Conservation (phyloP, 1,140 invertebrate species). For the Zaprionus nigranus region DNA sequence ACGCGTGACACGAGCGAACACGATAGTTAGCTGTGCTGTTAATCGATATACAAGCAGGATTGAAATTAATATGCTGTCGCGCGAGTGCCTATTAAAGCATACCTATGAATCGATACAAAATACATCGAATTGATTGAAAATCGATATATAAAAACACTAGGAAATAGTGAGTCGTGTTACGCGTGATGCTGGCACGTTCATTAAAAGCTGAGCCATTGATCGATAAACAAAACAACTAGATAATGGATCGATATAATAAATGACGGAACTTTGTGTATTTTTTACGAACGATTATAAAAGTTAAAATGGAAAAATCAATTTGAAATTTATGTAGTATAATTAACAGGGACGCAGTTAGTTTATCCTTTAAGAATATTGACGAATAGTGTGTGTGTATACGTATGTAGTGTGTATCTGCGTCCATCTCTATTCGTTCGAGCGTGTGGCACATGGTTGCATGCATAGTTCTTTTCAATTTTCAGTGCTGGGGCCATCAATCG, state of each 20-base stretch:
- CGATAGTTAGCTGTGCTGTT: background rate
- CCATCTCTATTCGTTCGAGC: background rate
- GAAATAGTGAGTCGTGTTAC: background rate
- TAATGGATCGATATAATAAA: background rate
- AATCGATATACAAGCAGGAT: background rate
- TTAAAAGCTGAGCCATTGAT: background rate
- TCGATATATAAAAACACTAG: background rate
- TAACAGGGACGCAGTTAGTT: no score
- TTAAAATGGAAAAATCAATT: no score
- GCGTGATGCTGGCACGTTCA: no score
- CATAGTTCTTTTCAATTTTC: constrained; percentile 64
- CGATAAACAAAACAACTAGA: background rate
- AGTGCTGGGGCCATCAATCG: constrained; percentile 75
- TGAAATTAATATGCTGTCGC: background rate
- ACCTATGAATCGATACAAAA: no score
- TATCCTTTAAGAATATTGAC: no score
- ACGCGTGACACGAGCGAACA: background rate
- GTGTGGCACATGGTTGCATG: constrained; percentile 28
- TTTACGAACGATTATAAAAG: no score
- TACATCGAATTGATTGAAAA: no score
- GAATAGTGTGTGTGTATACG: background rate
- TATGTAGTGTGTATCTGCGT: background rate
- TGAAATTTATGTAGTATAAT: no score
- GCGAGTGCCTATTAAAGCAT: no score
- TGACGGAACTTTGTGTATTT: no score